phyloP scores from a whole-genome alignment of 2,113 vertebrate genomes.

The Emydocephalus ijimae region DNA sequence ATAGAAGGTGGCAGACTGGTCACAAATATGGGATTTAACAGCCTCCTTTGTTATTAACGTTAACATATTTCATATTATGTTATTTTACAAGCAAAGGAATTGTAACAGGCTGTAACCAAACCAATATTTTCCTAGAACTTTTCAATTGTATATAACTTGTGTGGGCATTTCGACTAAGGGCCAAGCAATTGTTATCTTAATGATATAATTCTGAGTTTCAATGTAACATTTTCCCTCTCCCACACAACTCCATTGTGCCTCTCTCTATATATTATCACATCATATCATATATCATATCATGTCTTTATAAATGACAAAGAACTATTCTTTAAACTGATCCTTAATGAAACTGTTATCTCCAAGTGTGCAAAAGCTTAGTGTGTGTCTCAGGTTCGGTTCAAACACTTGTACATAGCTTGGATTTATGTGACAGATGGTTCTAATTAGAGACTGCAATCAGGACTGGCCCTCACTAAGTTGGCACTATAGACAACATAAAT shows the following conservation, averaged over 20 bases:
- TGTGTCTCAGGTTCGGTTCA: conserved; percentile 47
- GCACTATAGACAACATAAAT: conserved; percentile 24
- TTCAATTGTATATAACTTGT: neutral
- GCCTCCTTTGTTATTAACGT: neutral
- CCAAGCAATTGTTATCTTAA: neutral
- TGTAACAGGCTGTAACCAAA: neutral
- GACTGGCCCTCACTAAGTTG: conserved; percentile 14
- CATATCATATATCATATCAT: neutral
- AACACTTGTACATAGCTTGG: conserved; percentile 36
- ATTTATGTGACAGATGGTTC: conserved; percentile 45
- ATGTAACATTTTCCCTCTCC: neutral
- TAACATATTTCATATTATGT: neutral
- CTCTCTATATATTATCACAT: neutral
- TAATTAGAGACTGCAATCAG: conserved; percentile 45
- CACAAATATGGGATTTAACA: neutral
- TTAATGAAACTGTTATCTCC: neutral
- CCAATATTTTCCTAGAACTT: neutral
- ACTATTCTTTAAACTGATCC: neutral
- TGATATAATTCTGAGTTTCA: neutral
- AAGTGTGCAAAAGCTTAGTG: conserved; percentile 27
- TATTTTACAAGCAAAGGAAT: neutral
- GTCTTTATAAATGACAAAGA: neutral
- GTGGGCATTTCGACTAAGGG: neutral
- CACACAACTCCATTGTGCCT: neutral
- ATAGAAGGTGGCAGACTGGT: neutral